phyloP scores from a whole-genome alignment of 2,888 invertebrate species.

The Galerucella pusilla region DNA sequence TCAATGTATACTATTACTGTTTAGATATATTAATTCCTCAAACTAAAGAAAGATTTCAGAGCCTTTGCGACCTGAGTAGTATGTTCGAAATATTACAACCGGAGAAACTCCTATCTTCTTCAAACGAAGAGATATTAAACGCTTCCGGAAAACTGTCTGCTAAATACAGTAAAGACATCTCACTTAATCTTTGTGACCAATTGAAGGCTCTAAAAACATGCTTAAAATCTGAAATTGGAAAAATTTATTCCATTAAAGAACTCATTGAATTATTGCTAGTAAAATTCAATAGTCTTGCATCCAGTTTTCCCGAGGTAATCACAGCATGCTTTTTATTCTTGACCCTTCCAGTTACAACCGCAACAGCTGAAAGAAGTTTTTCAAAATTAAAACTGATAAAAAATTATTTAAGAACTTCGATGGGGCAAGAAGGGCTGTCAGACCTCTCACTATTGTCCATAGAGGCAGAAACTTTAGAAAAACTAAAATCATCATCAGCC shows the following conservation, averaged over 20 bases:
- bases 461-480: no score
- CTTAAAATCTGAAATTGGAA: constrained; percentile 43
- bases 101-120: constrained; percentile 53
- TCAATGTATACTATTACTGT: constrained; percentile 19
- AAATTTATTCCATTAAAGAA: constrained; percentile 51
- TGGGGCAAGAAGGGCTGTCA: no score
- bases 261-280: constrained; percentile 50
- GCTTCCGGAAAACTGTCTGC: constrained; percentile 27
- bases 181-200: constrained; percentile 49
- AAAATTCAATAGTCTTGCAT: constrained; percentile 50
- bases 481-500: no score
- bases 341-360: no score
- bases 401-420: no score
- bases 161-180: constrained; percentile 47
- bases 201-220: constrained; percentile 43
- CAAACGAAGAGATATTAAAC: constrained; percentile 46
- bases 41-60: constrained; percentile 22
- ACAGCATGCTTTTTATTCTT: no score
- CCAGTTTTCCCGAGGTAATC: no score
- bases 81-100: constrained; percentile 33
- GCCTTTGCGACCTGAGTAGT: constrained; percentile 16
- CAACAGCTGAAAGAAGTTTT: no score
- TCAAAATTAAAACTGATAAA: no score
- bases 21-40: constrained; percentile 45
- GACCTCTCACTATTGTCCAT: no score